Conservation (phyloP, 2,888 invertebrate species). For the Xiphydria camelus region DNA sequence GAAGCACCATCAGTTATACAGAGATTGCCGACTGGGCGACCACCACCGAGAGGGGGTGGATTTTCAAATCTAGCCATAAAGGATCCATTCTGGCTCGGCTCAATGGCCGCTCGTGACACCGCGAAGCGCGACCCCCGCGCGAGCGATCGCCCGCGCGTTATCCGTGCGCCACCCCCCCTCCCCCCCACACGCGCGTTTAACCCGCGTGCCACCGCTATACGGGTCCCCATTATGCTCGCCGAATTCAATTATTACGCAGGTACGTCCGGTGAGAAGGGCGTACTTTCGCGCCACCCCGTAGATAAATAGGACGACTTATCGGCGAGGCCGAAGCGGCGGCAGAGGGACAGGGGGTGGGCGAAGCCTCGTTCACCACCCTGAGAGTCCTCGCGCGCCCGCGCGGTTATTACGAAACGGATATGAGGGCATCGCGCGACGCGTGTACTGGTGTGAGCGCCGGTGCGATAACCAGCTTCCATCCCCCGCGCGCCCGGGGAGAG, state of each 20-base stretch:
- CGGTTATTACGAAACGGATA: background rate
- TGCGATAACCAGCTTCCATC: too few species aligned
- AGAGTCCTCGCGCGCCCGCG: background rate
- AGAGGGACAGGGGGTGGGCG: too few species aligned
- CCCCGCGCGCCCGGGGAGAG: too few species aligned
- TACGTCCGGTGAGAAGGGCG: too few species aligned
- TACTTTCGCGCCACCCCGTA: constrained; percentile 3
- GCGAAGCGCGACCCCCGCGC: constrained; percentile 39
- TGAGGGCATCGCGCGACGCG: too few species aligned
- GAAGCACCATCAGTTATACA: constrained; percentile 56
- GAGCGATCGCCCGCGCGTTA: constrained; percentile 18
- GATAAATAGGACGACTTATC: too few species aligned
- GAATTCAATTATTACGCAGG: constrained; percentile 34
- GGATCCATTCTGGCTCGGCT: constrained; percentile 46
- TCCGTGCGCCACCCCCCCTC: too few species aligned
- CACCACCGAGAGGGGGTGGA: constrained; percentile 20
- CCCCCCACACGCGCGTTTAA: constrained; percentile 21
- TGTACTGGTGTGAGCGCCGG: too few species aligned
- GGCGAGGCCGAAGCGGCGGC: background rate
- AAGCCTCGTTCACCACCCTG: too few species aligned
- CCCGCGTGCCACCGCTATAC: constrained; percentile 21
- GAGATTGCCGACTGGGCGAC: constrained; percentile 43
- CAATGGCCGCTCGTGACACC: constrained; percentile 40
- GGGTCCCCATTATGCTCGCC: constrained; percentile 36
- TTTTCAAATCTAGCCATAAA: constrained; percentile 48